Percentiles rank a stretch among this genome's conserved stretches.
Conservation (phyloP, 2,888 invertebrate species). For the Mimas tiliae region DNA sequence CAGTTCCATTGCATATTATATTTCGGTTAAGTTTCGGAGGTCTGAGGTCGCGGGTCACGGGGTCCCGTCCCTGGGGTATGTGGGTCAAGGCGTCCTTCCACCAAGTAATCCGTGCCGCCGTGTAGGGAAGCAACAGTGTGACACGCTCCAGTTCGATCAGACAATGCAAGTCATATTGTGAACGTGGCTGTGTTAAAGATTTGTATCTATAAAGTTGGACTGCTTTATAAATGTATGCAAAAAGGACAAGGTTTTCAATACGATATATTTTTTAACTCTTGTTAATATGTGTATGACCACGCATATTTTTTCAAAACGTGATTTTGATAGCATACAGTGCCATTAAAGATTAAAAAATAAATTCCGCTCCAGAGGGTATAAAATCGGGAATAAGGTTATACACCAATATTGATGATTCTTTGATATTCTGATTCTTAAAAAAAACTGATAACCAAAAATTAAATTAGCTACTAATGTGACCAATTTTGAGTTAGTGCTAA, state of each 20-base stretch:
- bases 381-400: too few species aligned
- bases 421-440: too few species aligned
- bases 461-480: too few species aligned
- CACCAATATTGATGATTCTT: too few species aligned
- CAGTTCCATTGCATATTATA: background rate
- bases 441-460: too few species aligned
- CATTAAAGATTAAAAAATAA: too few species aligned
- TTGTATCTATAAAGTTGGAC: background rate
- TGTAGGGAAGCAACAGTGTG: constrained; percentile 12
- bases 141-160: background rate
- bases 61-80: constrained; percentile 15
- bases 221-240: background rate
- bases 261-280: background rate
- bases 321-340: too few species aligned
- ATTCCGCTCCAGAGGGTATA: too few species aligned
- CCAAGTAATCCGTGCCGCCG: constrained; percentile 15
- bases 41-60: constrained; percentile 17
- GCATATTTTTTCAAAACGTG: too few species aligned
- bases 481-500: too few species aligned
- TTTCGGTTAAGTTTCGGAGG: background rate
- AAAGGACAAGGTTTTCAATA: too few species aligned
- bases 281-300: background rate
- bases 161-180: background rate
- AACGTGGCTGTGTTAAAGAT: background rate
- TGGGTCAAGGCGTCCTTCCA: constrained; percentile 29